Evolutionary conservation across 2,888 invertebrate species (phyloP).

Genomic region (Cheiracanthium punctorium): DNA sequence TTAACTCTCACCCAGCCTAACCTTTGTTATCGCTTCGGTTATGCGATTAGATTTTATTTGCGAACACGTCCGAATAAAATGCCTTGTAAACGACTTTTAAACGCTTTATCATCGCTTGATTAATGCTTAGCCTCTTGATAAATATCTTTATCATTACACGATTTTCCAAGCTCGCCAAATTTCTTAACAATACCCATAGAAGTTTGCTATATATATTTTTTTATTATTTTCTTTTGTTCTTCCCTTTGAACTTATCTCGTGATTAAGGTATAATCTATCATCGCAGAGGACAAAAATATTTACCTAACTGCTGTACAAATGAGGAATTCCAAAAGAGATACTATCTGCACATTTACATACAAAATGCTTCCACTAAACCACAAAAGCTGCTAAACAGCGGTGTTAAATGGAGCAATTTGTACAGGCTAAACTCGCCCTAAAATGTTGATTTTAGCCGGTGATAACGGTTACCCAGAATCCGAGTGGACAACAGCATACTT

Average conservation of each 20-base stretch:
- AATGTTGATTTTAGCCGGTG: constrained; percentile 14
- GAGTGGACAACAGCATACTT: constrained; percentile 13
- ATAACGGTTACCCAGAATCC: constrained; percentile 46
- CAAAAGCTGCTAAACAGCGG: constrained; percentile 25
- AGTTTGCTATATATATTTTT: too few relatives aligned
- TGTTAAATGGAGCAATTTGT: constrained; percentile 45
- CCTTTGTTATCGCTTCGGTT: neutral
- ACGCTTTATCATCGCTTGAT: neutral
- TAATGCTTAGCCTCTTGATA: neutral
- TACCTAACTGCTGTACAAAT: neutral
- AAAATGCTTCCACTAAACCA: constrained; percentile 21
- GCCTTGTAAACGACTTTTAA: neutral
- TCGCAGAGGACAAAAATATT: neutral
- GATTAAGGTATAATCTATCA: constrained; percentile 34
- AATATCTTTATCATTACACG: neutral
- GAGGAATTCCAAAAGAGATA: constrained; percentile 21
- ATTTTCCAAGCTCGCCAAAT: neutral
- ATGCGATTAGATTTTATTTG: constrained; percentile 10
- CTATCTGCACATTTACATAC: constrained; percentile 38
- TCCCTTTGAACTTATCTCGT: neutral
- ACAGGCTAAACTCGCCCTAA: constrained; percentile 27
- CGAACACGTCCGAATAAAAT: neutral
- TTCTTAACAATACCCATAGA: neutral
- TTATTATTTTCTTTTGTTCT: too few relatives aligned
- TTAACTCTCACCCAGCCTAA: neutral